Conservation (phyloP, 2,888 invertebrate genomes). For the Eucriotettix oculatus region DNA sequence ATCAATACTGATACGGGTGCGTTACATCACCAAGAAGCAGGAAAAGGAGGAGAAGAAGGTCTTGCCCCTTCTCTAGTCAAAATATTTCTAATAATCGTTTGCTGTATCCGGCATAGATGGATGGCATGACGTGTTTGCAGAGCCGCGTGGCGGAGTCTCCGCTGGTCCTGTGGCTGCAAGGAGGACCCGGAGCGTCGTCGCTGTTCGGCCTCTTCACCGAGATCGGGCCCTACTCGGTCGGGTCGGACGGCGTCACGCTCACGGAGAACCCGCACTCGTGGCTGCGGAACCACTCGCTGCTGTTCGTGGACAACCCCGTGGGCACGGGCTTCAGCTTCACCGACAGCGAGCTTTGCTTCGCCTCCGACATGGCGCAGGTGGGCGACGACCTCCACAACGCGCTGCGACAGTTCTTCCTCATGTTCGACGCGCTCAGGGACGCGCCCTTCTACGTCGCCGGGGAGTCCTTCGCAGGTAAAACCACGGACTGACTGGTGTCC, state of each 20-base stretch:
- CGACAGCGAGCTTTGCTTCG: conserved; percentile 38
- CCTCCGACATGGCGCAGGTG: conserved; percentile 20
- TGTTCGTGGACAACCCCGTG: conserved; percentile 51
- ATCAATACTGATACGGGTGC: too few species aligned
- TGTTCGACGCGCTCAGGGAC: neutral
- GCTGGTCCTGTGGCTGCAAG: conserved; percentile 20
- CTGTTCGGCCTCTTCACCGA: conserved; percentile 23
- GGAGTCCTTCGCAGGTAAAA: neutral
- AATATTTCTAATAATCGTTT: too few species aligned
- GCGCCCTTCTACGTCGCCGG: neutral
- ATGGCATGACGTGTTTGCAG: conserved; percentile 16
- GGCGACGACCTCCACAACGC: neutral
- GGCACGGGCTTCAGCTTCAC: conserved; percentile 34
- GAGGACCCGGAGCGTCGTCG: conserved; percentile 30
- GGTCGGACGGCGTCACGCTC: conserved; percentile 23
- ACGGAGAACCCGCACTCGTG: conserved; percentile 35
- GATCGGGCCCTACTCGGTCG: conserved; percentile 27
- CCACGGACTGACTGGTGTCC: too few species aligned
- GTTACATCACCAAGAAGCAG: too few species aligned
- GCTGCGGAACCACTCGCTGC: conserved; percentile 41
- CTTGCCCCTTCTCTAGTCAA: too few species aligned
- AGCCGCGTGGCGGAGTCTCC: conserved; percentile 28
- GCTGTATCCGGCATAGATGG: too few species aligned
- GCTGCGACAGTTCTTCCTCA: neutral
- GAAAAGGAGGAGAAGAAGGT: too few species aligned